These are phyloP conservation scores for Forbesichthys agassizii DNA, from an alignment of 2,113 vertebrate species.

Conservation along the genomic window DNA sequence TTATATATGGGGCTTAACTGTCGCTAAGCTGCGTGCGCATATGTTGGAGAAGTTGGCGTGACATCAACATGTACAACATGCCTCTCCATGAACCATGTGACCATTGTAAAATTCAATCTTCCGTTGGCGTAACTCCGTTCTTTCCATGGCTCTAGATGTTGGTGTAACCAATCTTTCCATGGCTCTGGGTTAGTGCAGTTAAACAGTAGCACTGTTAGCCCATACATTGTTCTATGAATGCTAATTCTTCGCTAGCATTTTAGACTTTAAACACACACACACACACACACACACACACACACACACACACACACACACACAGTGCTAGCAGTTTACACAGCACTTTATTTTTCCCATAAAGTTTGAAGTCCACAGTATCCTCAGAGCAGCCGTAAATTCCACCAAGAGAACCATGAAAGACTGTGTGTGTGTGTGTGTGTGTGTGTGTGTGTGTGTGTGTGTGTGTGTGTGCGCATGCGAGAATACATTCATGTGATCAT, in stretches of 20 bases:
- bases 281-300: background rate
- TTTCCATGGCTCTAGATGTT: too few species aligned
- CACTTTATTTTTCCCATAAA: constrained; percentile 68
- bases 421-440: constrained; percentile 4
- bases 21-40: too few species aligned
- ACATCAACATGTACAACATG: too few species aligned
- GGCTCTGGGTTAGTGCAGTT: constrained; percentile 5
- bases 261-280: constrained; percentile 19
- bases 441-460: background rate
- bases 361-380: constrained; percentile 36
- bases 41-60: too few species aligned
- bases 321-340: constrained; percentile 53
- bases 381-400: constrained; percentile 54
- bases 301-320: constrained; percentile 10
- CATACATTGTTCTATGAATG: constrained; percentile 40
- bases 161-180: background rate
- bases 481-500: too few species aligned
- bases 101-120: too few species aligned
- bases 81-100: too few species aligned
- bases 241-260: constrained; percentile 67
- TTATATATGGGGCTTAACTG: too few species aligned
- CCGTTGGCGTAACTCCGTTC: too few species aligned
- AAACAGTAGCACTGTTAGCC: constrained; percentile 39
- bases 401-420: constrained; percentile 33
- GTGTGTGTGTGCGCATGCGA: background rate